Conservation (phyloP, 2,888 invertebrate species). For the Drosophila lutescens region DNA sequence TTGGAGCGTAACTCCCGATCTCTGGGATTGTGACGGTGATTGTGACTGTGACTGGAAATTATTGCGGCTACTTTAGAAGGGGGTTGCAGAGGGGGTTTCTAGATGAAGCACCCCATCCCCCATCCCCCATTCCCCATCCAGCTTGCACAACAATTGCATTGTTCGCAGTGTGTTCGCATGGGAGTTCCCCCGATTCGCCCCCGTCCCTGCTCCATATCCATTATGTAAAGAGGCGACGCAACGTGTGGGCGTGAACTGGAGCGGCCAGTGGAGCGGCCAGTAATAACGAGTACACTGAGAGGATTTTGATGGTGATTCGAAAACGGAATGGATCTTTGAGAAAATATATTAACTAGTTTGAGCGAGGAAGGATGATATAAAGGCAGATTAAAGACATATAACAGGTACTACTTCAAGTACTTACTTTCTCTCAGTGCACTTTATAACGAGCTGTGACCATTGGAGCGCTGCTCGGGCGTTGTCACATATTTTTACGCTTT, state of each 20-base stretch:
- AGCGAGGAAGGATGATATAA: too few relatives aligned
- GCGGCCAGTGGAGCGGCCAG: slow-evolving; percentile 63
- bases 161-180: slow-evolving; percentile 61
- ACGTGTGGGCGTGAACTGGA: slow-evolving; percentile 74
- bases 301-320: not conserved
- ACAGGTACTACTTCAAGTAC: not conserved
- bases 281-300: not conserved
- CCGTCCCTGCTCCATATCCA: slow-evolving; percentile 27
- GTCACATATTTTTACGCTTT: slow-evolving; percentile 74
- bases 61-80: slow-evolving; percentile 6
- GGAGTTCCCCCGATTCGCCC: slow-evolving; percentile 23
- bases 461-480: slow-evolving; percentile 62
- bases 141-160: slow-evolving; percentile 73
- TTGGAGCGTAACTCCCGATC: slow-evolving; percentile 64
- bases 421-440: slow-evolving; percentile 4
- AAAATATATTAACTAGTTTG: too few relatives aligned
- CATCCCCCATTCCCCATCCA: slow-evolving; percentile 1
- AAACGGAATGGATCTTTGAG: too few relatives aligned
- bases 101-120: slow-evolving; percentile 1
- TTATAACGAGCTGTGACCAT: slow-evolving; percentile 38
- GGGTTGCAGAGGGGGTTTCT: not conserved
- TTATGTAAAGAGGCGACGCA: slow-evolving; percentile 75
- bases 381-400: not conserved
- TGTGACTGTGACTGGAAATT: slow-evolving; percentile 29
- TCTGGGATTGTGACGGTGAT: slow-evolving; percentile 50